Evolutionary conservation across 2,888 invertebrate species (phyloP).

Genomic region (Macrophya annulata): DNA sequence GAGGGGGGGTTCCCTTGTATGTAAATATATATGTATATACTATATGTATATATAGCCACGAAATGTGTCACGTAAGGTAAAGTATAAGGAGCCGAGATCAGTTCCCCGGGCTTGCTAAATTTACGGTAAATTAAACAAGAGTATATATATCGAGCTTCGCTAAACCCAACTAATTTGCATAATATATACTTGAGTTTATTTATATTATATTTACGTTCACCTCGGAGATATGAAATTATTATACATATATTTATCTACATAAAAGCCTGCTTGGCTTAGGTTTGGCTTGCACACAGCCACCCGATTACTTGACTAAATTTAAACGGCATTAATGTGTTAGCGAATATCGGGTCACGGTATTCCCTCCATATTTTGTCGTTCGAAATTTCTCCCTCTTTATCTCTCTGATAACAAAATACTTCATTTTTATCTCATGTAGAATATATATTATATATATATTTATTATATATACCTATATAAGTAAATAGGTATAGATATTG

Average conservation of each 20-base stretch:
- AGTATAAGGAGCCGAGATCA: neutral
- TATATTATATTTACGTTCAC: neutral
- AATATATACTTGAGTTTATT: neutral
- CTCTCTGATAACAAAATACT: conserved; percentile 23
- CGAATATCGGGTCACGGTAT: neutral
- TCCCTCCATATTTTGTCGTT: neutral
- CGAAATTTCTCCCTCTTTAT: neutral
- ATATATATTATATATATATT: neutral
- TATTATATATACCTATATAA: neutral
- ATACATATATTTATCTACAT: neutral
- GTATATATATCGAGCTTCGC: conserved; percentile 24
- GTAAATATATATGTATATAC: neutral
- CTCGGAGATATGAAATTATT: conserved; percentile 6
- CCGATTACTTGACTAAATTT: neutral
- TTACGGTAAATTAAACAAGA: conserved; percentile 43
- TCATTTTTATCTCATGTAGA: neutral
- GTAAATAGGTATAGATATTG: neutral
- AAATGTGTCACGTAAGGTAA: conserved; percentile 21
- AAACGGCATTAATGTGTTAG: neutral
- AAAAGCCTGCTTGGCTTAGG: neutral
- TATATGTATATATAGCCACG: neutral
- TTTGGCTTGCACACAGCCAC: neutral
- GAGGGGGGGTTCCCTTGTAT: neutral
- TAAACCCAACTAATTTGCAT: conserved; percentile 6
- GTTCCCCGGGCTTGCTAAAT: neutral